Evolutionary conservation across 2,888 invertebrate species (phyloP).

Genomic region (Pseudeuparius sepicola): DNA sequence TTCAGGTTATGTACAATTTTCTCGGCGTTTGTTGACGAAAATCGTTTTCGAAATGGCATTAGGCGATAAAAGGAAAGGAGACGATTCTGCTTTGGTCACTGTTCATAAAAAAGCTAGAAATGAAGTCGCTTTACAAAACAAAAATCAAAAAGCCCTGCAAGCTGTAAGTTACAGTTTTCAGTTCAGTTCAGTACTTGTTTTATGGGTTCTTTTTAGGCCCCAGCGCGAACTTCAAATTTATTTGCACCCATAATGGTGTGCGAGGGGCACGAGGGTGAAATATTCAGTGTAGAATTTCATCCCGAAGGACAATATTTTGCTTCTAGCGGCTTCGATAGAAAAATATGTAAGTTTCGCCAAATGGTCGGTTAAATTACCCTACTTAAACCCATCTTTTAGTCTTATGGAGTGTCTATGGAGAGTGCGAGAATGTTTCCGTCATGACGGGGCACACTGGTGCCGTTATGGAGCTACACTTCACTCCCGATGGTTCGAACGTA

Average conservation of each 20-base stretch:
- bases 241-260: slow-evolving; percentile 91
- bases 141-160: slow-evolving; percentile 67
- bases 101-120: slow-evolving; percentile 57
- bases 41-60: slow-evolving; percentile 32
- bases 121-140: slow-evolving; percentile 62
- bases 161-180: slow-evolving; percentile 45
- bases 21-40: no score
- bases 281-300: slow-evolving; percentile 87
- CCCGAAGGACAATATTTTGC: slow-evolving; percentile 93
- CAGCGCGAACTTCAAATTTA: slow-evolving; percentile 76
- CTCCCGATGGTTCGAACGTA: slow-evolving; percentile 72
- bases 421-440: slow-evolving; percentile 93
- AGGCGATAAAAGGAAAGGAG: slow-evolving; percentile 54
- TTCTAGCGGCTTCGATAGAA: slow-evolving; percentile 90
- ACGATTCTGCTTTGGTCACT: slow-evolving; percentile 50
- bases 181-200: slow-evolving; percentile 4
- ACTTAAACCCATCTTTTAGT: slow-evolving; percentile 52
- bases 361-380: no score
- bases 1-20: no score
- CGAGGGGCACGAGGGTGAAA: slow-evolving; percentile 95
- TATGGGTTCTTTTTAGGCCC: slow-evolving; percentile 41
- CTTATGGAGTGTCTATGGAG: slow-evolving; percentile 95
- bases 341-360: slow-evolving; percentile 83
- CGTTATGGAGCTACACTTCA: slow-evolving; percentile 85
- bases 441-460: slow-evolving; percentile 94